These are phyloP conservation scores for Calypte anna DNA, from an alignment of 2,113 vertebrate species.

Conservation along the genomic window DNA sequence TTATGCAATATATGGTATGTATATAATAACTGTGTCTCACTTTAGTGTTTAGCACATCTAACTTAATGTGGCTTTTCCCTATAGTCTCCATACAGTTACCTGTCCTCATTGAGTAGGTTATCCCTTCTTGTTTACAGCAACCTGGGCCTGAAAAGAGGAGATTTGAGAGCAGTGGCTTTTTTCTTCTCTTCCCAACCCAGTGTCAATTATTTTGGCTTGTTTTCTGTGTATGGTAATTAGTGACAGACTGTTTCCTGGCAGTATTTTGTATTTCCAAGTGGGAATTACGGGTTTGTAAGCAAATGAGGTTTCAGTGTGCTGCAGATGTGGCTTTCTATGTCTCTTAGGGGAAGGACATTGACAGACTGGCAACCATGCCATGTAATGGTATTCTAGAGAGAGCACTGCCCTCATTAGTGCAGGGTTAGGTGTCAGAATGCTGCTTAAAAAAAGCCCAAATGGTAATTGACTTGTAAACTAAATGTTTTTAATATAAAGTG, in stretches of 20 bases:
- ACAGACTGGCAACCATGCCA: slow-evolving; percentile 71
- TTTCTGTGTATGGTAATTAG: slow-evolving; percentile 67
- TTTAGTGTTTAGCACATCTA: not conserved
- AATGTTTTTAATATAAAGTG: slow-evolving; percentile 39
- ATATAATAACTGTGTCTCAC: not conserved
- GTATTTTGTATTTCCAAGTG: slow-evolving; percentile 69
- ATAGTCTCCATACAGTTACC: not conserved
- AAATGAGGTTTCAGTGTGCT: slow-evolving; percentile 76
- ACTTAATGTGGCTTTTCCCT: not conserved
- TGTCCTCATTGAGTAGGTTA: not conserved
- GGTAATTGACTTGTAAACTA: slow-evolving; percentile 54
- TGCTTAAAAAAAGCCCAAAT: not conserved
- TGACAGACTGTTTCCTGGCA: slow-evolving; percentile 73
- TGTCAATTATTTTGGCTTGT: slow-evolving; percentile 69
- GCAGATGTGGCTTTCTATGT: slow-evolving; percentile 76
- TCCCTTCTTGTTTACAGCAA: not conserved
- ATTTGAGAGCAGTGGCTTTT: not conserved
- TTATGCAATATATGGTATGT: not conserved
- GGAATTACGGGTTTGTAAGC: slow-evolving; percentile 73
- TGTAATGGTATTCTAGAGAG: slow-evolving; percentile 75
- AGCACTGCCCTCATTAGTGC: slow-evolving; percentile 68
- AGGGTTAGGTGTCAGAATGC: slow-evolving; percentile 60
- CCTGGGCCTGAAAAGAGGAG: not conserved
- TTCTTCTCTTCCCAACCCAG: slow-evolving; percentile 36
- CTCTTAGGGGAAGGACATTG: slow-evolving; percentile 68